Evolutionary conservation across 2,888 invertebrate species (phyloP).

Genomic region (Eupeodes luniger): DNA sequence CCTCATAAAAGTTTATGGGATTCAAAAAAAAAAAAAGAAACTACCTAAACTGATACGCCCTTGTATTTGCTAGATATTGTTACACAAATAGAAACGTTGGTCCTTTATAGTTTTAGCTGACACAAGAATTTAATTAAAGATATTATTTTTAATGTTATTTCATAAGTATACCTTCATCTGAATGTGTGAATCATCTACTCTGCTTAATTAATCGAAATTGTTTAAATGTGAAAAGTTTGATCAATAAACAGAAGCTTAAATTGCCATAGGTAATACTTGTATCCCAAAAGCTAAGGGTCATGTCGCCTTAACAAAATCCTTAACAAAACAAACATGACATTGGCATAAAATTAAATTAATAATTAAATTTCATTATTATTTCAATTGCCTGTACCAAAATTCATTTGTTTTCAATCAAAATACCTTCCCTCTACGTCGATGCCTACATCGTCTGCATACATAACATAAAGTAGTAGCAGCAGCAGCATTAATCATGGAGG

Average conservation of each 20-base stretch:
- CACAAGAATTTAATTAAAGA: slow-evolving; percentile 16
- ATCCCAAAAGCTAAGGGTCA: too few species aligned
- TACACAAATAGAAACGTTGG: neutral
- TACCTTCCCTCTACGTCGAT: too few species aligned
- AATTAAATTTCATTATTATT: slow-evolving; percentile 22
- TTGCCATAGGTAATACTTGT: too few species aligned
- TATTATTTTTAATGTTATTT: slow-evolving; percentile 4
- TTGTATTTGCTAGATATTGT: neutral
- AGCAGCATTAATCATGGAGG: neutral
- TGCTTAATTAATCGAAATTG: neutral
- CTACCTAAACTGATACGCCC: neutral
- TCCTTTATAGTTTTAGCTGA: neutral
- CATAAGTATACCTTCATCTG: neutral
- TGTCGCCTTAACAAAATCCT: neutral
- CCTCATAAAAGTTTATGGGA: slow-evolving; percentile 15
- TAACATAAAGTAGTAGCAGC: neutral
- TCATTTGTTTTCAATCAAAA: neutral
- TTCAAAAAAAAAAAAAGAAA: neutral
- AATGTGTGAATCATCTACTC: neutral
- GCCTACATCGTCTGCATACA: too few species aligned
- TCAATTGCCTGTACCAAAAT: neutral
- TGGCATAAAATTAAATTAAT: slow-evolving; percentile 10
- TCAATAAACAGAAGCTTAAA: too few species aligned
- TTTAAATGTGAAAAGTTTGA: neutral
- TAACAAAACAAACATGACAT: neutral